Base-by-base conservation (phyloP, 1,140 invertebrate genomes). In the Papilio aristodemus region DNA sequence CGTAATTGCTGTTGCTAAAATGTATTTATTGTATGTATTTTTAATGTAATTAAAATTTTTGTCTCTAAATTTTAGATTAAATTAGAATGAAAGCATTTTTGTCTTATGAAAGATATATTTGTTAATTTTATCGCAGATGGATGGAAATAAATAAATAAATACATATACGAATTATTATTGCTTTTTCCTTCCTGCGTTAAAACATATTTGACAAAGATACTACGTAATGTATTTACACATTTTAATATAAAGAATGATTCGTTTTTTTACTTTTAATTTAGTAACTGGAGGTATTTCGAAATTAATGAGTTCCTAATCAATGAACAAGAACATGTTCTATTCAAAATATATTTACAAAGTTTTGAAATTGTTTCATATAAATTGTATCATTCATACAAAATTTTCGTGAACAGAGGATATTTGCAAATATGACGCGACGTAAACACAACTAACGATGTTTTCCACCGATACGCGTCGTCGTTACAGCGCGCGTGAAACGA, bases 1-100 rank as follows among this genome's bases (percentile, higher is more conserved):
- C 73, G 71, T 78, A 76, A 73, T 68, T 76, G 73, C 68, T 68
- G 72, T 71, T 67, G 76, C 67, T 79, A 63, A 37, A 71, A 73
- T 87, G 81, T 90, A 90, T 90, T 90, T 90, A 90, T 90, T 89
- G 79, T 90, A 89, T 85, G 80, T 89, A 86, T 81, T 80, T 73
- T 72, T 81, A 77, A 75, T 76, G 69, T 80, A 83, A 73, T 77
- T 76, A 79, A 71, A 69, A 71, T 69, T 71, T 70, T 14, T 54
- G 68, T 73, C 68, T 71, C 71, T 81, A 75, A 77, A 75, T 76
- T 70, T 59, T 80, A 81, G 78, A 70, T 72, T 66, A 36, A 66
- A 66, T 50, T 66, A 66, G 63, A 50, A 66, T 72, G 72, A 79
- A 75, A 76, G 60, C 71, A 41, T 82, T 82, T 85, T 86, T 77